Base-by-base conservation (phyloP, 2,797 vertebrate genomes). In the Syngnathus acus region DNA sequence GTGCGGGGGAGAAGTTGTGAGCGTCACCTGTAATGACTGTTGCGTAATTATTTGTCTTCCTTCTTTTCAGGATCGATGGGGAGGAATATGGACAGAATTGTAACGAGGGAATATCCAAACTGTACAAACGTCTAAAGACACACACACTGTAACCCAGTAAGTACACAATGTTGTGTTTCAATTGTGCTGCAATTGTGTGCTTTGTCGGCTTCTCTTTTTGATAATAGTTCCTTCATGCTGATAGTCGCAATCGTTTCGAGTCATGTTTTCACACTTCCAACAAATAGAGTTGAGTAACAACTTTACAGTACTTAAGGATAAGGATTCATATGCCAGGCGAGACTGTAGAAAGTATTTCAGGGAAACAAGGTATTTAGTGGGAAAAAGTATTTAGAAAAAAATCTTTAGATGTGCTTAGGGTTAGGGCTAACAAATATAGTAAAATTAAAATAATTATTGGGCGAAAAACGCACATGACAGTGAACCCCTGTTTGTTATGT, bases 41-140 rank as follows among this genome's bases (percentile, higher is more conserved):
- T 68, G 73, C 47, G 40, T 73, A 32, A 37, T 74, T 37, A 79
- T 26, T 80, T 70, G 78, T 23, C 75, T 39, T 81, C 76, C 14
- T 13, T 1, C 53, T 72, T 78, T 80, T 45, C 76, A 98, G 96
- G 95, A 83, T 89, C 92, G 80, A 91, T 94, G 60, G 93, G 93
- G 80, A 93, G 93, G 74, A 93, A 94, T 72, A 90, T 92, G 78
- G 95, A 97, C 84, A 92, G 86, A 75, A 87, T 89, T 76, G 87
- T 93, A 86, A 98, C 94, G 87, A 94, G 96, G 88, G 94, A 97
- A 86, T 97, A 98, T 82, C 96, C 96, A 78, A 97, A 97, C 91
- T 98, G 96, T 90, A 97, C 95, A 82, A 98, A 95, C 84, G 96
- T 98, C 85, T 98, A 92, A 58, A 92, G 81, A 86, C 74, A 69